These are phyloP conservation scores for Lepilemur septentrionalis DNA, from an alignment of 2,797 vertebrate species.

Conservation along the genomic window DNA sequence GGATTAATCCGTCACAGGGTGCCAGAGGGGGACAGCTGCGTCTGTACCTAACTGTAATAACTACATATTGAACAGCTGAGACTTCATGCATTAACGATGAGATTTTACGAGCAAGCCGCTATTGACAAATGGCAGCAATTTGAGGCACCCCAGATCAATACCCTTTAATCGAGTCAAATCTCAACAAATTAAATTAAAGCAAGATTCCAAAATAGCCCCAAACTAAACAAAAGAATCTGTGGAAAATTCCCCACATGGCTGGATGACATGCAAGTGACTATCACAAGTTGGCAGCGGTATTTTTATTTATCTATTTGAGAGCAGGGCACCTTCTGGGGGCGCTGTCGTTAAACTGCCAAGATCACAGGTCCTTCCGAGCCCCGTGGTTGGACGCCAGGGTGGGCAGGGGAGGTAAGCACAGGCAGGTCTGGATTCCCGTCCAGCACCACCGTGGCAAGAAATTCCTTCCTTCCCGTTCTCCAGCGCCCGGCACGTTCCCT, in stretches of 20 bases:
- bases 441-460: not conserved
- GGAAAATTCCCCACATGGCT: not conserved
- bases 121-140: slow-evolving; percentile 83
- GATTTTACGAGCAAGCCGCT: slow-evolving; percentile 68
- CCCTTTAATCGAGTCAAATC: slow-evolving; percentile 83
- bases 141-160: slow-evolving; percentile 81
- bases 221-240: slow-evolving; percentile 42
- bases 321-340: accelerated
- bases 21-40: slow-evolving; percentile 59
- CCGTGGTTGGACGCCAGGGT: accelerated
- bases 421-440: accelerated
- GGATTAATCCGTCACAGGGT: slow-evolving; percentile 58
- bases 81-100: slow-evolving; percentile 79
- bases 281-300: accelerated
- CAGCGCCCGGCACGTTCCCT: accelerated
- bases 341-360: accelerated
- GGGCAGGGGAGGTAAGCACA: accelerated
- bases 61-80: slow-evolving; percentile 5
- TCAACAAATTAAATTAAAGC: slow-evolving; percentile 81
- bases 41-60: slow-evolving; percentile 35
- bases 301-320: not conserved
- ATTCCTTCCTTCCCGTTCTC: no score
- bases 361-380: no score
- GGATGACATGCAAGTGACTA: not conserved
- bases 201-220: slow-evolving; percentile 58